Evolutionary conservation across 1,140 invertebrate species (phyloP).

Genomic region (Aplysia californica): DNA sequence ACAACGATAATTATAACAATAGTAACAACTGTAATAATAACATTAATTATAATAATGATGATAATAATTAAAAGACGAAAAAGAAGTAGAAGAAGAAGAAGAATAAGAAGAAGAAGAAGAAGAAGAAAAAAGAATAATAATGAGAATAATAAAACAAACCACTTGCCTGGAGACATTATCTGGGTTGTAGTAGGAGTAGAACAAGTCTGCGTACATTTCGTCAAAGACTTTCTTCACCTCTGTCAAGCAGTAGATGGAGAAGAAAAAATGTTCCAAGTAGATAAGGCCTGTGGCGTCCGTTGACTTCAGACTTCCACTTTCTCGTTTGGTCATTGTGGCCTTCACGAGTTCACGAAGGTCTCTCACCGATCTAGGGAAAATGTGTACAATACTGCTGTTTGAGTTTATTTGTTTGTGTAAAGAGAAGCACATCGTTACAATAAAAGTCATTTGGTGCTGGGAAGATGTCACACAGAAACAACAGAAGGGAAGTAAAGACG

Average conservation of each 20-base stretch:
- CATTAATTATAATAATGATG: too few relatives aligned
- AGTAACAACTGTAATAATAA: too few relatives aligned
- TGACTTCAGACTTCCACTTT: neutral
- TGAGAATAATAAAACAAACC: too few relatives aligned
- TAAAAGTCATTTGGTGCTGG: neutral
- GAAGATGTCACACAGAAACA: neutral
- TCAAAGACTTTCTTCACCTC: neutral
- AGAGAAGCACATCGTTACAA: neutral
- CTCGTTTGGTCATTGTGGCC: neutral
- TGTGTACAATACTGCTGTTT: neutral
- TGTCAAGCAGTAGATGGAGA: neutral
- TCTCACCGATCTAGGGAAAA: neutral
- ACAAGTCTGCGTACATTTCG: neutral
- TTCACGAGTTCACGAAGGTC: neutral
- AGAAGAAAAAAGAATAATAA: too few relatives aligned
- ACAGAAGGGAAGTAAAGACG: neutral
- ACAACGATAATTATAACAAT: too few relatives aligned
- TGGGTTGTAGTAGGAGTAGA: neutral
- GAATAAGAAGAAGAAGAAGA: too few relatives aligned
- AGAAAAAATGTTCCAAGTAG: constrained; percentile 1
- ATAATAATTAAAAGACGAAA: too few relatives aligned
- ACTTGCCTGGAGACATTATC: neutral
- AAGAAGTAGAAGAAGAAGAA: too few relatives aligned
- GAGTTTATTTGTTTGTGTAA: neutral
- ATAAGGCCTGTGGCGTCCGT: neutral